Percentiles rank a stretch among this genome's conserved stretches.
phyloP scores from a whole-genome alignment of 2,888 invertebrate genomes.

The Therioaphis trifolii region DNA sequence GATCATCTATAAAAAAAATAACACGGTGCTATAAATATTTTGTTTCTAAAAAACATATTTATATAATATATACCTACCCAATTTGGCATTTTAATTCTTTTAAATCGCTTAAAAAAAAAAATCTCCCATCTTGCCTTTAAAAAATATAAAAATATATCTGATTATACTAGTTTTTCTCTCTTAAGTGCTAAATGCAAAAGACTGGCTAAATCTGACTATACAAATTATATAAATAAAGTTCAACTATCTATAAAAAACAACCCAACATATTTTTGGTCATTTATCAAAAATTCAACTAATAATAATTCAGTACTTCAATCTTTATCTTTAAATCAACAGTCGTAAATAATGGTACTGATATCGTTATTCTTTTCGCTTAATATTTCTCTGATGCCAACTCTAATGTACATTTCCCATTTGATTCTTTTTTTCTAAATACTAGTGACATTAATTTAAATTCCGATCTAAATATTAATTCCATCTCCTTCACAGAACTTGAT shows the following conservation, averaged over 20 bases:
- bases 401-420: neutral
- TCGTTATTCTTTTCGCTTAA: no score
- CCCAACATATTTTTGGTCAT: no score
- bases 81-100: no score
- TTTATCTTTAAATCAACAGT: neutral
- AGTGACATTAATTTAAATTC: slow-evolving; percentile 19
- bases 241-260: no score
- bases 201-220: neutral
- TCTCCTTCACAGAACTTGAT: neutral
- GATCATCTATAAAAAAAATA: neutral
- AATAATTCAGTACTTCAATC: neutral
- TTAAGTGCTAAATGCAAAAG: no score
- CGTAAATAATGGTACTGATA: slow-evolving; percentile 17
- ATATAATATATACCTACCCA: no score
- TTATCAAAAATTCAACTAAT: no score
- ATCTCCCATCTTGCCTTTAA: neutral
- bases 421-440: slow-evolving; percentile 26
- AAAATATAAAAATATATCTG: neutral
- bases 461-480: neutral
- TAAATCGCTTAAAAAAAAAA: no score
- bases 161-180: neutral
- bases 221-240: no score
- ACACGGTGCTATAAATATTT: neutral
- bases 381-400: neutral
- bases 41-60: no score